Conservation (phyloP, 2,113 vertebrate genomes). For the human region GRCh38 chr4:153831001-153831500, state of each 20-base stretch:
- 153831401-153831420: not conserved
- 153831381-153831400: not conserved
- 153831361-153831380: not conserved
- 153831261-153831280: not conserved
- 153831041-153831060: not conserved
- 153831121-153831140: accelerated
- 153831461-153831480: slow-evolving; percentile 56
- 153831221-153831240: too few relatives aligned
- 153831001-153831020: not conserved
- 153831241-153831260: not conserved
- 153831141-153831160: not conserved
- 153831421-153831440: slow-evolving; percentile 28
- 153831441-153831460: slow-evolving; percentile 16
- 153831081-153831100: not conserved
- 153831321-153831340: not conserved
- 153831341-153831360: not conserved
- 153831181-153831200: not conserved
- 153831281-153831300: accelerated
- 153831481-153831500: slow-evolving; percentile 22
- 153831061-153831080: not conserved
- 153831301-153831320: not conserved
- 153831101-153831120: not conserved
- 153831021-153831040: not conserved
- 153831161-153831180: not conserved
- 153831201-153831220: not conserved